phyloP scores from a whole-genome alignment of 2,888 invertebrate genomes.

The Tortrix viridana region DNA sequence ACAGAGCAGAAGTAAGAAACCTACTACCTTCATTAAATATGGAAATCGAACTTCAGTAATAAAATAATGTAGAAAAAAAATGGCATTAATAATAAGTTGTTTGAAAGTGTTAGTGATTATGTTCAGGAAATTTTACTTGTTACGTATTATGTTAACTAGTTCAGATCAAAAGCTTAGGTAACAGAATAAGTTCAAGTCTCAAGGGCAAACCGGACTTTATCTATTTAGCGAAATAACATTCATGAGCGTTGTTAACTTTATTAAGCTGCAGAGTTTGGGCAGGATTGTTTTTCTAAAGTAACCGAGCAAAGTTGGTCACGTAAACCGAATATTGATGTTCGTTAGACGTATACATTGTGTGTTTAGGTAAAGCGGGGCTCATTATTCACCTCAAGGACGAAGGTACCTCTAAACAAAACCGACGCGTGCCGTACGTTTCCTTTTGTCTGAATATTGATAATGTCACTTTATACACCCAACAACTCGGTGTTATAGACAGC shows the following conservation, averaged over 20 bases:
- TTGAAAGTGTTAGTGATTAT: too few relatives aligned
- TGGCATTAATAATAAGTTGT: too few relatives aligned
- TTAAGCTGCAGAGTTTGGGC: slow-evolving; percentile 10
- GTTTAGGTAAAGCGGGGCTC: slow-evolving; percentile 25
- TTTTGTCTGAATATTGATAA: slow-evolving; percentile 26
- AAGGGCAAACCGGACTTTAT: slow-evolving; percentile 12
- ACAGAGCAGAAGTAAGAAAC: too few relatives aligned
- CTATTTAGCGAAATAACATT: slow-evolving; percentile 20
- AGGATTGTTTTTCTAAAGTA: slow-evolving; percentile 22
- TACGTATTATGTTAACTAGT: too few relatives aligned
- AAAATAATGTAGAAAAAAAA: too few relatives aligned
- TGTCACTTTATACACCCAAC: slow-evolving; percentile 6
- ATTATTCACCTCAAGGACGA: slow-evolving; percentile 30
- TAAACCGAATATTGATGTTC: slow-evolving; percentile 36
- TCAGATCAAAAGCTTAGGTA: too few relatives aligned
- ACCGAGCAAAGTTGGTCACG: slow-evolving; percentile 29
- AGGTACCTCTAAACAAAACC: not conserved
- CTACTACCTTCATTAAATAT: too few relatives aligned
- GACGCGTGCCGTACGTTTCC: slow-evolving; percentile 4
- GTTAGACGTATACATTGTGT: slow-evolving; percentile 26
- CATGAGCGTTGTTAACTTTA: slow-evolving; percentile 15
- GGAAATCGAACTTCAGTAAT: too few relatives aligned
- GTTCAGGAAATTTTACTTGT: too few relatives aligned
- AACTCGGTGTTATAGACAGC: not conserved
- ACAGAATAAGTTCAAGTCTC: slow-evolving; percentile 10